phyloP scores from a whole-genome alignment of 1,140 invertebrate genomes.

The Cyclina sinensis region DNA sequence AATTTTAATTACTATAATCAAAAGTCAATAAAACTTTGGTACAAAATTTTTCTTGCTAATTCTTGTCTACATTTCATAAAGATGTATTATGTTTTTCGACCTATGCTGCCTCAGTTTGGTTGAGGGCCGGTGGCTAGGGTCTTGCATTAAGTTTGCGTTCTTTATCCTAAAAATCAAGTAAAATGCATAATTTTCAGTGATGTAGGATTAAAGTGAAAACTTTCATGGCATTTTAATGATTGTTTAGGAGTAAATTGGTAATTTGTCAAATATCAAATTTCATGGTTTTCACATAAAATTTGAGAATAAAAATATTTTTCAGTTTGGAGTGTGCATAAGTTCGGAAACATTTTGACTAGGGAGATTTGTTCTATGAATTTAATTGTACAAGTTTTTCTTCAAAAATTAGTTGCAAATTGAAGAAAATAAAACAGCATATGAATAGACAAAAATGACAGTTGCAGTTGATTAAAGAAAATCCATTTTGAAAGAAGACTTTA shows the following conservation, averaged over 20 bases:
- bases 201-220: background rate
- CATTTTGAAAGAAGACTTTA: too few relatives aligned
- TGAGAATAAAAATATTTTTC: background rate
- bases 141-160: background rate
- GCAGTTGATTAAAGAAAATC: too few relatives aligned
- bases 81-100: background rate
- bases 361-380: too few relatives aligned
- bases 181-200: conserved; percentile 17
- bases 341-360: too few relatives aligned
- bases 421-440: too few relatives aligned
- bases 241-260: conserved; percentile 36
- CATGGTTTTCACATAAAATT: background rate
- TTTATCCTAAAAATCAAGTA: conserved; percentile 39
- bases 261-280: conserved; percentile 36
- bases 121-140: background rate
- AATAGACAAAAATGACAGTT: too few relatives aligned
- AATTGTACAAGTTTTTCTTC: too few relatives aligned
- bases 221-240: conserved; percentile 15
- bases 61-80: conserved; percentile 4
- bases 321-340: background rate
- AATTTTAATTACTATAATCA: conserved; percentile 22
- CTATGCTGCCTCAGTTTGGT: background rate
- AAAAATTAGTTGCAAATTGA: too few relatives aligned
- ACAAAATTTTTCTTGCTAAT: conserved; percentile 41
- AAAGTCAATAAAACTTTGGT: conserved; percentile 24